These are phyloP conservation scores for Sipha flava DNA, from an alignment of 1,140 invertebrate species.

Conservation along the genomic window DNA sequence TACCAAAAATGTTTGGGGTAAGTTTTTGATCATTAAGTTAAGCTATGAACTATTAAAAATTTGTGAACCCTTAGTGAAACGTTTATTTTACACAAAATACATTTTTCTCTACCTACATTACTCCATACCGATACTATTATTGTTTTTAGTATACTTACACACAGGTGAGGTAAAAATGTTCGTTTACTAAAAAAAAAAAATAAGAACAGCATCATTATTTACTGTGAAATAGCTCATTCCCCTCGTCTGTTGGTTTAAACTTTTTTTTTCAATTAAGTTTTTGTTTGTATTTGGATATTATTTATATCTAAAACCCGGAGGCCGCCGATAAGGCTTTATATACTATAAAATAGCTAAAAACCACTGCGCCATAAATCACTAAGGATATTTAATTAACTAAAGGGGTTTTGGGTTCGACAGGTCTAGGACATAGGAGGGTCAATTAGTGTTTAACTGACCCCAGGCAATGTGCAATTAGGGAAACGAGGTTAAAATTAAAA, in stretches of 20 bases:
- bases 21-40: neutral
- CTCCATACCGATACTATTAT: neutral
- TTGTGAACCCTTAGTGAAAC: neutral
- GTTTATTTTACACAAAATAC: neutral
- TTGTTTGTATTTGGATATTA: neutral
- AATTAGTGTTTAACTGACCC: slow-evolving; percentile 8
- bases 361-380: slow-evolving; percentile 10
- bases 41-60: neutral
- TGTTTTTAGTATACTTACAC: neutral
- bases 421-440: neutral
- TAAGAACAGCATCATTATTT: neutral
- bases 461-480: neutral
- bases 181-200: neutral
- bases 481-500: slow-evolving; percentile 15
- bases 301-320: neutral
- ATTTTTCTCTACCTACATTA: neutral
- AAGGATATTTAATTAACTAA: slow-evolving; percentile 21
- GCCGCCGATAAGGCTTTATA: neutral
- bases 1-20: neutral
- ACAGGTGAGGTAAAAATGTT: neutral
- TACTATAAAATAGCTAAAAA: neutral
- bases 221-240: neutral
- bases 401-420: slow-evolving; percentile 22
- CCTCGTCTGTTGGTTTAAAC: neutral
- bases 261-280: neutral